phyloP scores from a whole-genome alignment of 2,888 invertebrate genomes.

The Blera fallax region DNA sequence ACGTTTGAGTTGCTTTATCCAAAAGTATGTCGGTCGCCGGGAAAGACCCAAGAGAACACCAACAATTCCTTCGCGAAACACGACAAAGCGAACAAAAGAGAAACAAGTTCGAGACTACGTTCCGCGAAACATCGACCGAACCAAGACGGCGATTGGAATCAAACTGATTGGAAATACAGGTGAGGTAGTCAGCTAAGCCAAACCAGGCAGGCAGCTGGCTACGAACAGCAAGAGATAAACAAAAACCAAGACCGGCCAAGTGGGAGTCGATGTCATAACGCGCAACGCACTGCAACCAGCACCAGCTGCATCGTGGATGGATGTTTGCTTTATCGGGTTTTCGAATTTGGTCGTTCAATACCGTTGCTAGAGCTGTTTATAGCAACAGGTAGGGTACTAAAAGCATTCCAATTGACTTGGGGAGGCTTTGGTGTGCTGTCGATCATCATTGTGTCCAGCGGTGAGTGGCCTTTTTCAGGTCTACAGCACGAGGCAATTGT shows the following conservation, averaged over 20 bases:
- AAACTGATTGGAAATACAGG: slow-evolving; percentile 63
- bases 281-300: slow-evolving; percentile 40
- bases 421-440: background rate
- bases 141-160: slow-evolving; percentile 51
- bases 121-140: slow-evolving; percentile 32
- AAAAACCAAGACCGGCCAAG: slow-evolving; percentile 62
- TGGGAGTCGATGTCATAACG: slow-evolving; percentile 70
- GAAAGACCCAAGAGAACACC: slow-evolving; percentile 4
- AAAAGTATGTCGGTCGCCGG: slow-evolving; percentile 33
- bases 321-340: slow-evolving; percentile 1
- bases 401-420: slow-evolving; percentile 32
- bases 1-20: slow-evolving; percentile 21
- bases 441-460: background rate
- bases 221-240: slow-evolving; percentile 56
- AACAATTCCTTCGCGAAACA: slow-evolving; percentile 1
- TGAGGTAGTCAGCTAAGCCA: slow-evolving; percentile 40
- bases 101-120: background rate
- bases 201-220: background rate
- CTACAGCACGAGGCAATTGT: slow-evolving; percentile 4
- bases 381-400: background rate
- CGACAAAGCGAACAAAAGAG: background rate
- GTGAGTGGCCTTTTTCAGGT: slow-evolving; percentile 45
- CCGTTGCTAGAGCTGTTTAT: slow-evolving; percentile 23
- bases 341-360: slow-evolving; percentile 54
- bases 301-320: slow-evolving; percentile 47